Conservation (phyloP, 2,113 vertebrate species). For the Numenius arquata region DNA sequence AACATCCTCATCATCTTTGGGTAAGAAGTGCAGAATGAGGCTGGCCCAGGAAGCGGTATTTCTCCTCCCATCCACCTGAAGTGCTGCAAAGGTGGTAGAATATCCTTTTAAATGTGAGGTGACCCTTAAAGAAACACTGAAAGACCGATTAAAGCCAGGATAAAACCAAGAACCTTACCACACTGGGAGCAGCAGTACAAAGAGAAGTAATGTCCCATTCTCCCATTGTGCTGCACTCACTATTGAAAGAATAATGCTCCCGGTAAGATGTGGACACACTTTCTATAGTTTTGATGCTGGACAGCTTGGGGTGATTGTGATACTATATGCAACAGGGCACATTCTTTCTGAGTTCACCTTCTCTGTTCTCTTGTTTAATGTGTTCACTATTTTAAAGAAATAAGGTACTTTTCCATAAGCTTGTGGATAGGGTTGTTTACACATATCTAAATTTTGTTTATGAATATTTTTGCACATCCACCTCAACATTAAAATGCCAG, state of each 20-base stretch:
- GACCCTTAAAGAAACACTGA: background rate
- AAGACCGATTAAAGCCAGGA: background rate
- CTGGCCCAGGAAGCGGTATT: accelerated
- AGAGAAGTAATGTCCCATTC: accelerated
- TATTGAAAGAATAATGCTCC: too few relatives aligned
- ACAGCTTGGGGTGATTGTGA: background rate
- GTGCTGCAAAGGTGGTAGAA: background rate
- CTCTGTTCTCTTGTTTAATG: background rate
- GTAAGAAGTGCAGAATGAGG: background rate
- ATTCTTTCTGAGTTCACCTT: background rate
- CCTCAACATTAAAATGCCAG: background rate
- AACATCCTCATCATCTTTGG: background rate
- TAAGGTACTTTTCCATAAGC: background rate
- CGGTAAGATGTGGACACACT: accelerated
- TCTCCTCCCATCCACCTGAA: background rate
- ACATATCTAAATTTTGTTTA: background rate
- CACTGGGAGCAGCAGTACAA: background rate
- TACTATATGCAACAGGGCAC: background rate
- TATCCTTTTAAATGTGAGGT: background rate
- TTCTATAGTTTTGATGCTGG: background rate
- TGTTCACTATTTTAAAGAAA: background rate
- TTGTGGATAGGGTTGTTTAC: background rate
- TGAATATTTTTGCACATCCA: background rate
- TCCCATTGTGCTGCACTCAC: accelerated
- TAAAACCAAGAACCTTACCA: background rate